Base-by-base conservation (phyloP, 2,888 invertebrate genomes). In the Linnaemya tessellans region DNA sequence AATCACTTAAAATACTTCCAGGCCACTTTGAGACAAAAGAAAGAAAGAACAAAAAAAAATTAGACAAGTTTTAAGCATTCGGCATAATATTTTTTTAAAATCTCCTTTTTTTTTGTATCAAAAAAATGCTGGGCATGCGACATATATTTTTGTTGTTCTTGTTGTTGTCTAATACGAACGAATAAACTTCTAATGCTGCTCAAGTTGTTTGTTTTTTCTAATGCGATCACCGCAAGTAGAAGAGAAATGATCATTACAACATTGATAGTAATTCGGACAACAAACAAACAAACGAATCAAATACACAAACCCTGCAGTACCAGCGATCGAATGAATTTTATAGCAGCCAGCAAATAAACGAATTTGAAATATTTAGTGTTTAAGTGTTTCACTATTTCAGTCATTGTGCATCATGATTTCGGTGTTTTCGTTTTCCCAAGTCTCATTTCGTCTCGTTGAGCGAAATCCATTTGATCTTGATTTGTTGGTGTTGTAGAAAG, bases 401-500 rank as follows among this genome's bases (percentile, higher is more conserved):
- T 68, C 51, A 60, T 49, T 73, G 9, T 43, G 43, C 43, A 46
- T 70, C 70, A 51, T 71, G 41, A 56, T 71, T 64, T 46, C 49
- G 35, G 41, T 67, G 56, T 77, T 15, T 20, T 58, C 15, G 13
- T 0, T 18, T 38, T 41, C 5, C 13, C 30, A 30, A 51, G 18
- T 65, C 70, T 68, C 10, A 41, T 41, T 70, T 70, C 25, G 43
- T 51, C 62, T 58, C 22, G 46, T 56, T 62, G 35, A 75, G 70
- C 15, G 62, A 84, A 84, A 84, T 81, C 71, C 71, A 85, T 82
- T 85, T 77, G 82, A 85, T 85, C 82, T 85, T 85, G 85, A 82
- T 85, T 85, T 85, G 75, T 82, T 49, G 71, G 80, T 68, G 62
- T 46, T 70, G 81, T 56, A 54, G 84, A 64, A 71, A 84, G 56